Conservation (phyloP, 2,113 vertebrate genomes). For the Aspidoscelis tigris region DNA sequence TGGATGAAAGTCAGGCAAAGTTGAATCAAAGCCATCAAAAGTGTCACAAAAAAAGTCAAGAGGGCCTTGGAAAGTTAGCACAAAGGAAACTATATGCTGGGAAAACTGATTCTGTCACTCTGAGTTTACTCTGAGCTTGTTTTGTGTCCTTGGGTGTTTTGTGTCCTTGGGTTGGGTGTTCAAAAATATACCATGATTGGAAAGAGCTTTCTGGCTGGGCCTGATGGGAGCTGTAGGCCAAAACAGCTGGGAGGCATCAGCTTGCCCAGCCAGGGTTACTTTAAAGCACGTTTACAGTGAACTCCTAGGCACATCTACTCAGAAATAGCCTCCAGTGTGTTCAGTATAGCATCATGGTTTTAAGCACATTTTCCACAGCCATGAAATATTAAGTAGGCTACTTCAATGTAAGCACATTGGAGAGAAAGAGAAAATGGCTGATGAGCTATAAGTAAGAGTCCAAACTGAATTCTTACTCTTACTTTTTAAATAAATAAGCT, state of each 20-base stretch:
- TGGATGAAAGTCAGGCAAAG: constrained; percentile 27
- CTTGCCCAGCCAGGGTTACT: too few relatives aligned
- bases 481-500: too few relatives aligned
- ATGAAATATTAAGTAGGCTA: background rate
- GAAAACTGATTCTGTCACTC: background rate
- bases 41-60: constrained; percentile 34
- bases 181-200: background rate
- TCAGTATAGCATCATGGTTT: background rate
- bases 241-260: too few relatives aligned
- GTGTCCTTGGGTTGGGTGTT: background rate
- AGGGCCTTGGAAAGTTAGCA: constrained; percentile 15
- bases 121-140: background rate
- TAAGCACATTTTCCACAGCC: background rate
- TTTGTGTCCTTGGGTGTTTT: background rate
- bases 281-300: background rate
- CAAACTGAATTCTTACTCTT: too few relatives aligned
- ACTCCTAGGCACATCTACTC: background rate
- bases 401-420: too few relatives aligned
- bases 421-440: background rate
- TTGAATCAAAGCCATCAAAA: constrained; percentile 19
- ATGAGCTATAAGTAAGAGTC: background rate
- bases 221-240: too few relatives aligned
- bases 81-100: background rate
- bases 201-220: background rate
- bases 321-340: background rate